phyloP scores from a whole-genome alignment of 2,113 vertebrate genomes.

The Gila orcuttii region DNA sequence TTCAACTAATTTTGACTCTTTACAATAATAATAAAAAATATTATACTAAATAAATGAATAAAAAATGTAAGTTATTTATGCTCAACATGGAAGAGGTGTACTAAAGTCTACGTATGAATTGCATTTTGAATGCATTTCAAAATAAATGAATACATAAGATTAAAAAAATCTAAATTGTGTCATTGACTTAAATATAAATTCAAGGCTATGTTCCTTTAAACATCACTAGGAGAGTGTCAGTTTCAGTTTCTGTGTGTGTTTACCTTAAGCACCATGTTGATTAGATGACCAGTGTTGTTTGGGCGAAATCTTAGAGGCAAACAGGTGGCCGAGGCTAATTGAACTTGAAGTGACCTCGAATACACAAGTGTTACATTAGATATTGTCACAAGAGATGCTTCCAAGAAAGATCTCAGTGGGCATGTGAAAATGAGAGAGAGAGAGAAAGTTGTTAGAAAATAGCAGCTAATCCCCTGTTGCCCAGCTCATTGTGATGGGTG shows the following conservation, averaged over 20 bases:
- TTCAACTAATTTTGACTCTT: too few relatives aligned
- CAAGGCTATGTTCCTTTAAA: not conserved
- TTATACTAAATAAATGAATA: too few relatives aligned
- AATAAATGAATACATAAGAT: not conserved
- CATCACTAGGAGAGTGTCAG: conserved; percentile 5
- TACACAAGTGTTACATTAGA: conserved; percentile 25
- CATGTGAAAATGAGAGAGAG: not conserved
- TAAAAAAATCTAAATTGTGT: not conserved
- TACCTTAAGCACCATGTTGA: conserved; percentile 36
- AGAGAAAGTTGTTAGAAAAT: conserved; percentile 29
- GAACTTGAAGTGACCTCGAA: conserved; percentile 20
- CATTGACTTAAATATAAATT: not conserved
- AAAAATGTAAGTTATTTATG: not conserved
- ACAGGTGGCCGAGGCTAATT: conserved; percentile 25
- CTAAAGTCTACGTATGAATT: not conserved
- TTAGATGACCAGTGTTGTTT: conserved; percentile 24
- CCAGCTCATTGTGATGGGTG: conserved; percentile 58
- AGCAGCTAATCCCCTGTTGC: conserved; percentile 45
- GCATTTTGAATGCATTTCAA: not conserved
- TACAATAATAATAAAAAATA: too few relatives aligned
- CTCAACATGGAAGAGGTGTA: not conserved
- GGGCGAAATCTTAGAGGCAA: conserved; percentile 21
- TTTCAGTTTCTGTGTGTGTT: conserved; percentile 41
- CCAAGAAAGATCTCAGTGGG: conserved; percentile 29
- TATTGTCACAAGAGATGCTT: conserved; percentile 21